Conservation (phyloP, 2,888 invertebrate species). For the Patella caerulea region DNA sequence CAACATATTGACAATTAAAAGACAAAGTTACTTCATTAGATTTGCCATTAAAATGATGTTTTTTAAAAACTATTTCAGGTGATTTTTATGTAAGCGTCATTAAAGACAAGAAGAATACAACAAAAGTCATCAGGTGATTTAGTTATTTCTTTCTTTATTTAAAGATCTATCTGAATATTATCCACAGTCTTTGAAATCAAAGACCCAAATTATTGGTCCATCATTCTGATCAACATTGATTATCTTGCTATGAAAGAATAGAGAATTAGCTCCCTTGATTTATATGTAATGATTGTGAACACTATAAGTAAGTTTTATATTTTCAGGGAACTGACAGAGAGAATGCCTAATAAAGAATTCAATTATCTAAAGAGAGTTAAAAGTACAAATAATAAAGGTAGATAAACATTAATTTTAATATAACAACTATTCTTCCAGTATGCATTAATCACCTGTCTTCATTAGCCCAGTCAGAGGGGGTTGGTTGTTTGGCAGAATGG, state of each 20-base stretch:
- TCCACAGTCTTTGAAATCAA: not conserved
- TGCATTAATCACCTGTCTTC: not conserved
- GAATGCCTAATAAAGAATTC: slow-evolving; percentile 39
- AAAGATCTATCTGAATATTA: not conserved
- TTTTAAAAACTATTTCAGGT: slow-evolving; percentile 22
- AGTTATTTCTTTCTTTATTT: not conserved
- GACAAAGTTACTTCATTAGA: not conserved
- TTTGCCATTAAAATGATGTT: not conserved
- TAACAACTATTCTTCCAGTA: not conserved
- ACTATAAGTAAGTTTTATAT: not conserved
- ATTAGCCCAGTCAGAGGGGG: too few relatives aligned
- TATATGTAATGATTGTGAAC: too few relatives aligned
- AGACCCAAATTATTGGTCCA: not conserved
- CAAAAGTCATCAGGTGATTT: slow-evolving; percentile 40
- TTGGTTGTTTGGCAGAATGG: too few relatives aligned
- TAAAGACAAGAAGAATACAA: slow-evolving; percentile 42
- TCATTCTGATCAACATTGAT: too few relatives aligned
- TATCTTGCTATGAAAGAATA: too few relatives aligned
- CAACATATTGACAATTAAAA: too few relatives aligned
- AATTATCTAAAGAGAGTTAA: slow-evolving; percentile 51
- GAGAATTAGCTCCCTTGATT: too few relatives aligned
- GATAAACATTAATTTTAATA: not conserved
- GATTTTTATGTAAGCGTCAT: slow-evolving; percentile 44
- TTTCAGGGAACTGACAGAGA: slow-evolving; percentile 35
- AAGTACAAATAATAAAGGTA: slow-evolving; percentile 32